Conservation (phyloP, 2,113 vertebrate species). For the Varanus komodoensis region DNA sequence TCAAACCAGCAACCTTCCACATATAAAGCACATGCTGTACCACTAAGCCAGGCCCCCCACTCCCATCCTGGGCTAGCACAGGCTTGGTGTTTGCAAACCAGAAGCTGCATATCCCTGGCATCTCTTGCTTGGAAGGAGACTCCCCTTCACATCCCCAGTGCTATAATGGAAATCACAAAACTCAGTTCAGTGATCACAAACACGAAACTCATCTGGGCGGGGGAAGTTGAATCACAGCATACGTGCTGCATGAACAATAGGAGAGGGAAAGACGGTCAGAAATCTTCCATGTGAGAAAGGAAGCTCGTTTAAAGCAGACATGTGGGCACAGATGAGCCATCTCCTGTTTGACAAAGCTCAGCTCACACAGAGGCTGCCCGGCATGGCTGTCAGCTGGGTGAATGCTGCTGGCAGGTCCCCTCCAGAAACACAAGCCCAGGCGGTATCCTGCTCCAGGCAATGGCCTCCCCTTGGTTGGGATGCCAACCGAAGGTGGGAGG, state of each 20-base stretch:
- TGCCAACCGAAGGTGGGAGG: neutral
- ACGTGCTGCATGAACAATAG: slow-evolving; percentile 45
- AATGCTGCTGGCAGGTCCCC: neutral
- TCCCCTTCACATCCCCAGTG: neutral
- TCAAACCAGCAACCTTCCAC: neutral
- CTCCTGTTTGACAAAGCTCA: neutral
- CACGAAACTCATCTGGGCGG: neutral
- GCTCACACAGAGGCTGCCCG: neutral
- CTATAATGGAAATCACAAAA: neutral
- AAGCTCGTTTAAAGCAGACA: neutral
- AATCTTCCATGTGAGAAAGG: neutral
- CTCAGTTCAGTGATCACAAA: slow-evolving; percentile 14
- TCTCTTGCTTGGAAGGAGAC: slow-evolving; percentile 4
- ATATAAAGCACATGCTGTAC: neutral
- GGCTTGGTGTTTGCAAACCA: neutral
- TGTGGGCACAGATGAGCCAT: neutral
- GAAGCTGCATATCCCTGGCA: neutral
- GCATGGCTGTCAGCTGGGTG: neutral
- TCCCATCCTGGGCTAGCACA: slow-evolving; percentile 9
- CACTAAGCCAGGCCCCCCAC: neutral
- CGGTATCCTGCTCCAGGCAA: neutral
- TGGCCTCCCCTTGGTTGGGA: neutral
- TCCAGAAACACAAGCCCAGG: neutral
- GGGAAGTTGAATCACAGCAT: slow-evolving; percentile 54
- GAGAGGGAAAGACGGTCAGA: neutral